Percentiles rank a stretch among this genome's conserved stretches.
Conservation (phyloP, 2,113 vertebrate species). For the Planiliza haematocheilus region DNA sequence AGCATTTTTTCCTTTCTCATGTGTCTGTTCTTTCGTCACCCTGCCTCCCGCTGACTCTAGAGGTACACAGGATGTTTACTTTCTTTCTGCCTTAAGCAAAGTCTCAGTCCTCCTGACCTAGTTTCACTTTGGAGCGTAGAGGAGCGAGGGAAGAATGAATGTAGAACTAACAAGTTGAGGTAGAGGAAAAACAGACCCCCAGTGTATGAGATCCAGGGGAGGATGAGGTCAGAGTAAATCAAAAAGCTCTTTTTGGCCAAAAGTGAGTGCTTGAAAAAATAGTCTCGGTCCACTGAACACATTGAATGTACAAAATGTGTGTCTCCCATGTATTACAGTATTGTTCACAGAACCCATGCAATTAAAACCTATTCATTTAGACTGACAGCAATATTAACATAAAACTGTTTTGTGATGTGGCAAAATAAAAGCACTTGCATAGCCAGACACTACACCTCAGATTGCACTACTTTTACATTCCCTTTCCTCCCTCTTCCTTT, state of each 20-base stretch:
- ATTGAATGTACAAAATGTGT: not conserved
- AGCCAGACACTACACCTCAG: not conserved
- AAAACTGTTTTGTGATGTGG: too few relatives aligned
- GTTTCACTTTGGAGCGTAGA: conserved; percentile 55
- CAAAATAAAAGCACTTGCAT: not conserved
- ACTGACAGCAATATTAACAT: too few relatives aligned
- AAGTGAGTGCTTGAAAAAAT: not conserved
- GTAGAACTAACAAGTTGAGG: conserved; percentile 59
- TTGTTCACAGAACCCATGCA: not conserved
- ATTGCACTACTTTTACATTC: not conserved
- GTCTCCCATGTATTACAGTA: not conserved
- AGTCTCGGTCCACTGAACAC: not conserved
- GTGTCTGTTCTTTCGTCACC: conserved; percentile 36
- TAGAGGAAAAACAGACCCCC: conserved; percentile 62
- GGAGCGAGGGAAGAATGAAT: conserved; percentile 61
- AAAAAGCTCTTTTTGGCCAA: conserved; percentile 3
- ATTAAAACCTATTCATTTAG: not conserved
- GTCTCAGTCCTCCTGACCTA: conserved; percentile 79
- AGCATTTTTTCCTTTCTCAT: conserved; percentile 27
- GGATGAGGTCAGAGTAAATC: conserved; percentile 28
- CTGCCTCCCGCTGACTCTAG: conserved; percentile 54
- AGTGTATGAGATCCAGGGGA: conserved; percentile 41
- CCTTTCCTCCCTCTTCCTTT: not conserved
- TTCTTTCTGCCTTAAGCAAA: conserved; percentile 66
- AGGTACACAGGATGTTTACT: conserved; percentile 76